phyloP scores from a whole-genome alignment of 2,797 vertebrate genomes.

The Amblyraja radiata region DNA sequence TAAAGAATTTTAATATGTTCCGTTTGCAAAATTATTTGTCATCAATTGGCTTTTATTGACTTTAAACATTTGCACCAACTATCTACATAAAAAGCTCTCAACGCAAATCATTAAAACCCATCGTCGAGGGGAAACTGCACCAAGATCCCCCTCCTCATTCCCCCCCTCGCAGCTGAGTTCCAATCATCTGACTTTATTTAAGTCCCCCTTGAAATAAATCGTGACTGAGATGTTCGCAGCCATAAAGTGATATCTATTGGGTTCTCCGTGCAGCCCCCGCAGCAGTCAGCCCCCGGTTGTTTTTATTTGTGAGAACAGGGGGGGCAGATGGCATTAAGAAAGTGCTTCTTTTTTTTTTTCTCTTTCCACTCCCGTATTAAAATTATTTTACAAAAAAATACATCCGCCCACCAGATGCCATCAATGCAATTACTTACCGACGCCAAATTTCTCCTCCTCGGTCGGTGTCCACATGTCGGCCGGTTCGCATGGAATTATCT shows the following conservation, averaged over 20 bases:
- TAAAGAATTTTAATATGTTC: neutral
- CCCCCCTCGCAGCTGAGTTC: neutral
- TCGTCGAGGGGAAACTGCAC: neutral
- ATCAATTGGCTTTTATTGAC: conserved; percentile 9
- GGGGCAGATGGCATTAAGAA: neutral
- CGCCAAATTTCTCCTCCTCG: conserved; percentile 87
- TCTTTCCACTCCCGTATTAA: too few relatives aligned
- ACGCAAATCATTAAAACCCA: conserved; percentile 6
- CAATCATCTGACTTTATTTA: neutral
- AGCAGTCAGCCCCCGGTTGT: conserved; percentile 1
- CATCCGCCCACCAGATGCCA: neutral
- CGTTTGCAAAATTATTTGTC: neutral
- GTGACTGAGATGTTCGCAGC: neutral
- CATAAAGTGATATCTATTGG: neutral
- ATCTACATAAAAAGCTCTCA: neutral
- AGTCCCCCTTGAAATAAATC: neutral
- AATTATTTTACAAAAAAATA: conserved; percentile 20
- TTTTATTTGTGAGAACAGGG: neutral
- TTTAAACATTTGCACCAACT: conserved; percentile 8
- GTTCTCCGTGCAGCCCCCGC: conserved; percentile 9
- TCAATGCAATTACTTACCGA: conserved; percentile 70
- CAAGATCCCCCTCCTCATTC: neutral
- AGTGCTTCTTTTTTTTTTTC: neutral
- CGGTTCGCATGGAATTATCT: neutral
- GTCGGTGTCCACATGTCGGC: conserved; percentile 78